phyloP scores from a whole-genome alignment of 2,888 invertebrate species.

The Serripes groenlandicus region DNA sequence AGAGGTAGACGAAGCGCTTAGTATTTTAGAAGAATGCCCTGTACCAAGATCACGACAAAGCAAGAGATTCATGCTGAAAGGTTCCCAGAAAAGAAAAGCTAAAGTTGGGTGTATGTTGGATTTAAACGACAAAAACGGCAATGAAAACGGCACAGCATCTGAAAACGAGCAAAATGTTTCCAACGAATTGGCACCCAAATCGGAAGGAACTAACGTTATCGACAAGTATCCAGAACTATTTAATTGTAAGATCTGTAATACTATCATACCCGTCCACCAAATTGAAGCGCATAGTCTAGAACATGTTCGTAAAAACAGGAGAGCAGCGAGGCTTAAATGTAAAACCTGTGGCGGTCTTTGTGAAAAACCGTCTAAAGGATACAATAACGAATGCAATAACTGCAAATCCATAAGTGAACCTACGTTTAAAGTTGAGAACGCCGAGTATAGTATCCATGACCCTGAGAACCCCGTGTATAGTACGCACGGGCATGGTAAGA shows the following conservation, averaged over 20 bases:
- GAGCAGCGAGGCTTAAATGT: constrained; percentile 57
- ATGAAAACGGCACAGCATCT: neutral
- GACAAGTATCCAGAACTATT: constrained; percentile 77
- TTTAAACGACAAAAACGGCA: neutral
- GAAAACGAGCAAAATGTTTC: neutral
- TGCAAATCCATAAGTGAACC: constrained; percentile 60
- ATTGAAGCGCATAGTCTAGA: constrained; percentile 72
- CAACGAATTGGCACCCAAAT: neutral
- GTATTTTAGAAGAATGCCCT: neutral
- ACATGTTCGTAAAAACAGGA: constrained; percentile 54
- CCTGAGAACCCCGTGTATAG: constrained; percentile 3
- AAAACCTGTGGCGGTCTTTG: constrained; percentile 60
- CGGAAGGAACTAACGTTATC: neutral
- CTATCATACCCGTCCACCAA: constrained; percentile 74
- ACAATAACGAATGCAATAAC: constrained; percentile 29
- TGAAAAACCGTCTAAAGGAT: constrained; percentile 27
- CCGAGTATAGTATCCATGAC: neutral
- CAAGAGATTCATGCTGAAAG: constrained; percentile 52
- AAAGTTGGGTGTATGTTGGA: neutral
- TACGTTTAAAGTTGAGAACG: constrained; percentile 24
- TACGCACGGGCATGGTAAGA: constrained; percentile 24
- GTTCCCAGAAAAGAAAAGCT: constrained; percentile 53
- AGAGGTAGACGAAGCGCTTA: constrained; percentile 20
- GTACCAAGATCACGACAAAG: neutral
- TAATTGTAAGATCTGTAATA: constrained; percentile 79